Evolutionary conservation across 1,140 invertebrate genomes (phyloP), one percentile per base, ranked within the genome.

Genomic region (Euschistus heros): DNA sequence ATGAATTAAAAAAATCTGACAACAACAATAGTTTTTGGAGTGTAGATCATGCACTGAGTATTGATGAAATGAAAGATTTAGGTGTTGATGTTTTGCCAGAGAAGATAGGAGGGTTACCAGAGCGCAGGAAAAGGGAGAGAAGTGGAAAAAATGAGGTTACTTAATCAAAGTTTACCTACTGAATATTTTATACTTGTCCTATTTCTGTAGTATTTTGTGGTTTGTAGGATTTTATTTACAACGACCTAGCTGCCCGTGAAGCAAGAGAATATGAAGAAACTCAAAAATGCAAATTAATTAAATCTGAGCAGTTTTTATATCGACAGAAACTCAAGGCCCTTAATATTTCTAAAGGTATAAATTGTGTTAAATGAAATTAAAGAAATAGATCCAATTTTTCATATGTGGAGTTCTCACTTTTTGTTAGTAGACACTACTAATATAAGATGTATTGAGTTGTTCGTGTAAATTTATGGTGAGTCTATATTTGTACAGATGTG

Each of bases 41-140:
- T 57, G 22, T 24, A 17, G 22, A 27, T 57, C 18, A 57, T 17
- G 15, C 22, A 1, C 18, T 57, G 10, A 57, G 24, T 57, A 3
- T 24, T 27, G 54, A 57, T 24, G 54, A 57, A 24, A 24, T 57
- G 54, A 57, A 57, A 24, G 54, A 57, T 5, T 57, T 57, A 15
- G 54, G 54, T 7, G 18, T 22, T 6, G 54, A 57, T 24, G 24
- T 57, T 24, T 26, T 57, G 24, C 54, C 18, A 24, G 24, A 57
- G 8, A 57, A 22, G 10, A 26, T 24, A 24, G 47, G 22, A 10
- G n/a, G 6, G 2, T 2, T 57, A 10, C 54, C 54, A 10, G 54
- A 57, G 15, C 18, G 54, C 5, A 57, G 24, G 14, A 57, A 57
- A 26, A 57, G 54, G 26, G 18, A 24, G 5, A 22, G 54, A 26